phyloP scores from a whole-genome alignment of 2,797 vertebrate species.

The Argyrosomus regius region DNA sequence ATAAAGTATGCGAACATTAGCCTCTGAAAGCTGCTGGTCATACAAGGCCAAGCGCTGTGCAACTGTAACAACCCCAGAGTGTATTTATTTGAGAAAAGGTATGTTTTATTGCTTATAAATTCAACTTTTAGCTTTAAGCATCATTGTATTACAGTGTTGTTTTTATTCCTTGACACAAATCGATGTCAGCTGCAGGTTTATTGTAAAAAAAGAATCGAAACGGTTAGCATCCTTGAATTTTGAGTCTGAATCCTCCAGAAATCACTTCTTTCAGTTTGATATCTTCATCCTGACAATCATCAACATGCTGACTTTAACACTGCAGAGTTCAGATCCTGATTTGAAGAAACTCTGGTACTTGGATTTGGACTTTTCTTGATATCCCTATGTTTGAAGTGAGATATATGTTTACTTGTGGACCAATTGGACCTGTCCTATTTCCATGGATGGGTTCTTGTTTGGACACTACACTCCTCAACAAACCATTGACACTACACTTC shows the following conservation, averaged over 20 bases:
- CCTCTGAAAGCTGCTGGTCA: not conserved
- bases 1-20: not conserved
- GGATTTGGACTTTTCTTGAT: not conserved
- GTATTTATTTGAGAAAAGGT: not conserved
- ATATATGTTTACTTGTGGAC: slow-evolving; percentile 40
- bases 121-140: not conserved
- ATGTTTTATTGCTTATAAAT: not conserved
- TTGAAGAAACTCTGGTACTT: slow-evolving; percentile 29
- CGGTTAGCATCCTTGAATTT: not conserved
- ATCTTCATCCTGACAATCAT: slow-evolving; percentile 28
- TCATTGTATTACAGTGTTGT: not conserved
- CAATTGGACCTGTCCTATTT: not conserved
- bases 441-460: slow-evolving; percentile 10
- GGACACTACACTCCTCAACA: slow-evolving; percentile 23
- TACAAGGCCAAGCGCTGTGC: too few species aligned
- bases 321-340: slow-evolving; percentile 13
- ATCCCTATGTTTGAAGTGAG: slow-evolving; percentile 12
- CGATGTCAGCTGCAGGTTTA: not conserved
- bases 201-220: not conserved
- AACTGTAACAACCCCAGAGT: not conserved
- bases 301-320: slow-evolving; percentile 5
- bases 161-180: slow-evolving; percentile 5
- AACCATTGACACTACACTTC: slow-evolving; percentile 33
- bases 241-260: not conserved
- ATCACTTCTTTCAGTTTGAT: not conserved